A percentile compares a stretch with the other conserved stretches of the same genome.
These are phyloP conservation scores for Rhynchophorus ferrugineus DNA, from an alignment of 1,140 invertebrate genomes.

Conservation along the genomic window DNA sequence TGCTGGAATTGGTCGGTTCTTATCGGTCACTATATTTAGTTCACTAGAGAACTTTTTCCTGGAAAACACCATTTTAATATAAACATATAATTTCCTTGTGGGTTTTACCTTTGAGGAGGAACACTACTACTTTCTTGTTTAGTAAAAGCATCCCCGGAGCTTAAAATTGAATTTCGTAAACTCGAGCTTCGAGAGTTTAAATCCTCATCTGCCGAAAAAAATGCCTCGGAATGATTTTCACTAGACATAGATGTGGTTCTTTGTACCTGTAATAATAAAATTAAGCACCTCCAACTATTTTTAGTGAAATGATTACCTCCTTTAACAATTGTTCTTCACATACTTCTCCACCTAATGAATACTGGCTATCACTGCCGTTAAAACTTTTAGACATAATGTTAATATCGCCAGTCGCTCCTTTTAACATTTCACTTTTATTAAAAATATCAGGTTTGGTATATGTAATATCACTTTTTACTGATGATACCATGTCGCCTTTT, in stretches of 20 bases:
- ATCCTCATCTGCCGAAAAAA: constrained; percentile 86
- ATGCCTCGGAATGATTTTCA: constrained; percentile 83
- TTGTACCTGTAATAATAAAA: constrained; percentile 46
- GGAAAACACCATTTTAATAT: constrained; percentile 8
- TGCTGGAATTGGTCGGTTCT: constrained; percentile 21
- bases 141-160: constrained; percentile 42
- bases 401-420: constrained; percentile 13
- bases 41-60: constrained; percentile 45
- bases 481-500: constrained; percentile 20
- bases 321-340: constrained; percentile 44
- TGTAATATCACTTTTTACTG: constrained; percentile 3
- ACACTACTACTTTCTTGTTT: constrained; percentile 41
- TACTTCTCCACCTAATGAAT: constrained; percentile 44
- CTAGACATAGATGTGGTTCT: constrained; percentile 79
- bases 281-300: too few relatives aligned
- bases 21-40: constrained; percentile 41
- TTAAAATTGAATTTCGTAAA: constrained; percentile 54
- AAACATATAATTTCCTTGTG: not conserved
- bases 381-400: constrained; percentile 22
- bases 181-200: constrained; percentile 54
- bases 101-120: constrained; percentile 24
- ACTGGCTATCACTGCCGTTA: constrained; percentile 45
- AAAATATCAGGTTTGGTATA: not conserved
- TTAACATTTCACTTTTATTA: not conserved
- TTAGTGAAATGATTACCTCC: constrained; percentile 37